Conservation (phyloP, 2,797 vertebrate genomes). For the Nyctibius grandis region DNA sequence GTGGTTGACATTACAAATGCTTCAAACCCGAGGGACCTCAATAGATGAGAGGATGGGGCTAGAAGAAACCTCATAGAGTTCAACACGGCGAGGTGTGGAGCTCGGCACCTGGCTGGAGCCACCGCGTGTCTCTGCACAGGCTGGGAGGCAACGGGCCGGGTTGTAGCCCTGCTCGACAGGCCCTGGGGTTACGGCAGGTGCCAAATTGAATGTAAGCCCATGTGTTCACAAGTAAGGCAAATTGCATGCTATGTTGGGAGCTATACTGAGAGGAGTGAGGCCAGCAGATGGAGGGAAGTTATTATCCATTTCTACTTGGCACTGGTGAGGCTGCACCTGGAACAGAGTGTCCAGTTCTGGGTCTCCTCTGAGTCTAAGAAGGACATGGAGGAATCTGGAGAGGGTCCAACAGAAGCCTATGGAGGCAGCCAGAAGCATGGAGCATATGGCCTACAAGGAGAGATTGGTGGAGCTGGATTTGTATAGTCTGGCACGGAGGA, state of each 20-base stretch:
- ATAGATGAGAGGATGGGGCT: neutral
- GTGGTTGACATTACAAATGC: neutral
- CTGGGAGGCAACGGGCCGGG: neutral
- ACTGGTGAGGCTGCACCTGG: neutral
- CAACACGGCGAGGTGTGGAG: rapidly evolving
- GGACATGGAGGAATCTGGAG: neutral
- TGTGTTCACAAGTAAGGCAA: neutral
- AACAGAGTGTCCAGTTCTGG: neutral
- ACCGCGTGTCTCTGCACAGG: neutral
- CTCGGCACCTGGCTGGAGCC: neutral
- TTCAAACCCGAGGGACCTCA: neutral
- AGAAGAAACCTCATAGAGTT: neutral
- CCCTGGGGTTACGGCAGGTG: neutral
- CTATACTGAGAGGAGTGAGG: neutral
- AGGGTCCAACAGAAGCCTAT: neutral
- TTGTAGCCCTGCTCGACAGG: neutral
- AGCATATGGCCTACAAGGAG: neutral
- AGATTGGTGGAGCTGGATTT: neutral
- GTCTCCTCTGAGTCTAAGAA: neutral
- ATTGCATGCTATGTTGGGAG: neutral
- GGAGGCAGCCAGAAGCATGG: neutral
- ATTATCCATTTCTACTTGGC: neutral
- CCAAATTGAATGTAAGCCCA: neutral
- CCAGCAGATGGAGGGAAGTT: neutral
- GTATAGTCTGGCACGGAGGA: neutral